Conservation (phyloP, 2,888 invertebrate species). For the Trichogramma evanescens region DNA sequence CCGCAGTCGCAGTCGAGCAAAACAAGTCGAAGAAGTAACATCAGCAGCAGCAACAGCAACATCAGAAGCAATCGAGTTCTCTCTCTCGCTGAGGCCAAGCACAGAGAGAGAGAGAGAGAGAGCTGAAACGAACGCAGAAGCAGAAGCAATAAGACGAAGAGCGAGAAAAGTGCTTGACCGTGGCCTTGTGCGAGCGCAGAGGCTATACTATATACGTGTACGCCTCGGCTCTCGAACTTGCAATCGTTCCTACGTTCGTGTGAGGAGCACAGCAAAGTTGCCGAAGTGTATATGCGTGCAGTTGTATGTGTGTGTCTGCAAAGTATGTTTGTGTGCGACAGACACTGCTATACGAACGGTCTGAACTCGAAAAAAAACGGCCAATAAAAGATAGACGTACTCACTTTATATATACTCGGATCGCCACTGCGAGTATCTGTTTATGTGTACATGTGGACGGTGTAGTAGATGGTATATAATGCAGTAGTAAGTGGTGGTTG, state of each 20-base stretch:
- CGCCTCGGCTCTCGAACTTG: too few relatives aligned
- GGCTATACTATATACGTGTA: not conserved
- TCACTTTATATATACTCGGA: too few relatives aligned
- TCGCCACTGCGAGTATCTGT: too few relatives aligned
- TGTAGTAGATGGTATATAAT: too few relatives aligned
- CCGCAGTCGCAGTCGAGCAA: too few relatives aligned
- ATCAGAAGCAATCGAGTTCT: too few relatives aligned
- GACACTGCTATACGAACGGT: conserved; percentile 1
- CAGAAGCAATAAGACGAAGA: conserved; percentile 2
- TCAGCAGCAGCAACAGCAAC: too few relatives aligned
- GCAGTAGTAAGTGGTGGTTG: conserved; percentile 20
- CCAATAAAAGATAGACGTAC: conserved; percentile 19
- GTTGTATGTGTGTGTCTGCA: not conserved
- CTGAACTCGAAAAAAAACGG: conserved; percentile 23
- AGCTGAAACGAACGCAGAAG: too few relatives aligned
- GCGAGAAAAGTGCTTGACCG: conserved; percentile 16
- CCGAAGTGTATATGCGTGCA: not conserved
- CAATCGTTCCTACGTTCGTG: too few relatives aligned
- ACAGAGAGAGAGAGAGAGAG: conserved; percentile 1
- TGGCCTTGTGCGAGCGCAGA: conserved; percentile 19
- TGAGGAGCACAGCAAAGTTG: too few relatives aligned
- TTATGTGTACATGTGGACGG: too few relatives aligned
- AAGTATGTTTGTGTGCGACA: not conserved
- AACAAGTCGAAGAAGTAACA: too few relatives aligned
- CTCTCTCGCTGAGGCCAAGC: not conserved